Base-by-base conservation (phyloP, 2,888 invertebrate genomes). In the Brassicogethes aeneus region DNA sequence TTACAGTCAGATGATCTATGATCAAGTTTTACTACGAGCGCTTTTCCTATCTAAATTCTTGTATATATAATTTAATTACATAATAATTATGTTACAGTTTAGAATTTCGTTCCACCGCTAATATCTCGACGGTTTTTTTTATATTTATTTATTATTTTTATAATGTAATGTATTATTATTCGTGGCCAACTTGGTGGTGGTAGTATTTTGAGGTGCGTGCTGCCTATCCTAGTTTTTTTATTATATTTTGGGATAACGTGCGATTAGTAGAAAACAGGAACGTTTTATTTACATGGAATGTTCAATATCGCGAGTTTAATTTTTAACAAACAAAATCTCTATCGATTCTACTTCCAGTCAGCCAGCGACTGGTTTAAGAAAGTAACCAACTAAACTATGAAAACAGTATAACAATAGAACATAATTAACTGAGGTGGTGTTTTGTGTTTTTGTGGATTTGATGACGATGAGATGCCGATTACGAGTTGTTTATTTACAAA, bases 81-180 rank as follows among this genome's bases (percentile, higher is more conserved):
- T 60, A 51, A 50, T 59, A 53, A 60, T 61, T 66, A 66, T 66
- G 60, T 65, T 66, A 66, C 65, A 67, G 61, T 66, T 68, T 68
- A 68, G 68, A 68, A 68, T 68, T 68, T 68, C 66, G 67, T 68
- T 66, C 66, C 63, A 59, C 62, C 65, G 64, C 47, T 44, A 43
- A 42, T 40, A 41, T 34, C 16, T 37, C 43, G 46, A 48, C 51
- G 49, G 46, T 49, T 44, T 42, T 43, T 39, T 44, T 43, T 23
- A n/a, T 23, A 23, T 23, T 23, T 23, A 7, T 23, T 23, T 23
- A 7, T 23, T 23, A 23, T 23, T 23, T 23, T 23, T 23, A 7
- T 5, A 10, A 23, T 23, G 10, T 23, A 23, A 23, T 10, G 23
- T 23, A 10, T 23, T 7, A 23, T 10, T 23, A 10, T 5, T 10